A percentile compares a stretch with the other conserved stretches of the same genome.
phyloP scores from a whole-genome alignment of 2,113 vertebrate species.

The Circaetus gallicus region DNA sequence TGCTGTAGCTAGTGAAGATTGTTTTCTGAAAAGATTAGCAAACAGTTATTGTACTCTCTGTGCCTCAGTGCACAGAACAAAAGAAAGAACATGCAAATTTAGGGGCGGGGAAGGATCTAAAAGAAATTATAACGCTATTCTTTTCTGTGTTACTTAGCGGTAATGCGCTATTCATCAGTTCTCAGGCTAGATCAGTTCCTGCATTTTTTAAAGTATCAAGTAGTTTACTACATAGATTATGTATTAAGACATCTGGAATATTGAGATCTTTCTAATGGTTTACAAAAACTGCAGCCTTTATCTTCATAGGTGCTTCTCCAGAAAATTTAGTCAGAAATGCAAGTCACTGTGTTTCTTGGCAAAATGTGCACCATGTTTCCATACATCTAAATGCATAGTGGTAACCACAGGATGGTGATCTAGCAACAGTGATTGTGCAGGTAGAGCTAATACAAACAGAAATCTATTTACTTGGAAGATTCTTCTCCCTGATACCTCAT shows the following conservation, averaged over 20 bases:
- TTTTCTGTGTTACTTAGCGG: not conserved
- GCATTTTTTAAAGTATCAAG: not conserved
- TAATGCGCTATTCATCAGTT: not conserved
- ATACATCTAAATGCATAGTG: not conserved
- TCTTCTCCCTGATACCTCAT: not conserved
- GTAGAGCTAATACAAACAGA: not conserved
- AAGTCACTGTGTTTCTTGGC: not conserved
- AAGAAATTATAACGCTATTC: not conserved
- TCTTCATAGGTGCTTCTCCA: not conserved
- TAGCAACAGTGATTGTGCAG: not conserved
- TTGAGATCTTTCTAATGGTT: not conserved
- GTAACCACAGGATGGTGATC: not conserved
- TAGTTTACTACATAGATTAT: not conserved
- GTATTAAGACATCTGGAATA: slow-evolving; percentile 8
- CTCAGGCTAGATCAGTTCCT: not conserved
- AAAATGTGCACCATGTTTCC: not conserved
- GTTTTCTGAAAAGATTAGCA: not conserved
- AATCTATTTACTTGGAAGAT: not conserved
- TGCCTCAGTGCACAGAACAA: not conserved
- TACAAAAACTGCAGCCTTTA: not conserved
- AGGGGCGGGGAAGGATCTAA: not conserved
- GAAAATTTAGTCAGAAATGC: not conserved
- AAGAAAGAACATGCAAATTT: slow-evolving; percentile 22
- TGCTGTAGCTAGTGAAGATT: not conserved
- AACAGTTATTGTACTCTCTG: not conserved